Evolutionary conservation across 2,797 vertebrate genomes (phyloP), one percentile per base, ranked within the genome.

Genomic region (Gymnodraco acuticeps): DNA sequence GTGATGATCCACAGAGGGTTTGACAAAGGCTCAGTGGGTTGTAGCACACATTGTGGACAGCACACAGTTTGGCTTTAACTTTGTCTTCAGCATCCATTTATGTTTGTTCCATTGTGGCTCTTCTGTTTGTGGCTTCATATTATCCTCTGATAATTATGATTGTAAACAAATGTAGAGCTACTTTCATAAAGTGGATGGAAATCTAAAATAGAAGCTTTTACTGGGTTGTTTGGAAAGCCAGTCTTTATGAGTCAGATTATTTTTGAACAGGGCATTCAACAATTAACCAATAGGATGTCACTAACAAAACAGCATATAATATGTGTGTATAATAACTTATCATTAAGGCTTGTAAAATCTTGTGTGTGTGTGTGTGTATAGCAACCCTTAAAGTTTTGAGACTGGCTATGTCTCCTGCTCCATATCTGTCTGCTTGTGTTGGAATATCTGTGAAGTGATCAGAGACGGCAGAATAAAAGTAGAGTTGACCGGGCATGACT

Each of bases 371-470:
- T n/a, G 17, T 60, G 60, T n/a, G 17, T 60, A 51, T 13, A 55
- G 43, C 13, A 33, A 7, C 5, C n/a, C 69, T 38, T 27, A 27
- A 5, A 5, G 27, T 27, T 1, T 27, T 27, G 16, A 65, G 5
- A 61, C 5, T 0, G 27, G n/a, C 73, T 17, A 2, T 15, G 77
- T 86, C 78, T 80, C 65, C 76, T 87, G 87, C 69, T 87, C 84
- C 70, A 83, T 80, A 82, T 92, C 83, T 88, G 86, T 90, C 90
- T 85, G 47, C 23, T 87, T 58, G 33, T 31, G 17, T 89, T 33
- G 33, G 55, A 10, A 31, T 54, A 43, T 48, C 31, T 54, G 38
- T 59, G 73, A 70, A 41, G 53, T 59, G 60, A 88, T 83, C 54
- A 33, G 73, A 73, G 64, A 45, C 0, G 6, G 55, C 64, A 0